Evolutionary conservation across 2,113 vertebrate species (phyloP), one percentile per base, ranked within the genome.

Genomic region (Patagioenas fasciata): DNA sequence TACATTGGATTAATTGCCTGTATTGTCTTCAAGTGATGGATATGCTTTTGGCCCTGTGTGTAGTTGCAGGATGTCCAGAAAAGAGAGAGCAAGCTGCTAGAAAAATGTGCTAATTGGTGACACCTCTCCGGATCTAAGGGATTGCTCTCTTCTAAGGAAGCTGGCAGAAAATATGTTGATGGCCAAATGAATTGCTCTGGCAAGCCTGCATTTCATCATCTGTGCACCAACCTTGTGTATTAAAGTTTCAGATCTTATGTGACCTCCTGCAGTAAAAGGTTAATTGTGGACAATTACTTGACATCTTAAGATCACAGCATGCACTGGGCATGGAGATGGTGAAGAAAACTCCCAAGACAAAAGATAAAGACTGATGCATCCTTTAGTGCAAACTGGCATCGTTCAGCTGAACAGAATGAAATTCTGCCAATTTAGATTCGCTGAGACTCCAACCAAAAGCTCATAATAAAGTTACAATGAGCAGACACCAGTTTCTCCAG

Each of bases 11-110:
- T 32, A 54, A 36, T 8, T 34, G 26, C 48, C 42, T 0, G 2
- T 5, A 5, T 58, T 64, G 34, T 18, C 47, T 23, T 17, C 54
- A 21, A 32, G 77, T 79, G 82, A 40, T 16, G 19, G 15, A 50
- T 9, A 51, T 3, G 0, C 50, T 34, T 0, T 4, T 61, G 60
- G 34, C 38, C 67, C 20, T 4, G 11, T 7, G 29, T 9, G 21
- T 14, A 6, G 44, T 4, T 38, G 53, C 36, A 73, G 79, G 23
- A 51, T 0, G 2, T 4, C 60, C 74, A 47, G 51, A 36, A 87
- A 61, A 66, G 54, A 64, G 32, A 38, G 60, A 70, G 11, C 16
- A 15, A 56, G 34, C 58, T 65, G 73, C 28, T 32, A 38, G 40
- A 31, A 40, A 7, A 65, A 26, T 4, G 10, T 31, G 7, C 61